These are phyloP conservation scores for Orius insidiosus DNA, from an alignment of 1,140 invertebrate genomes.

Conservation along the genomic window DNA sequence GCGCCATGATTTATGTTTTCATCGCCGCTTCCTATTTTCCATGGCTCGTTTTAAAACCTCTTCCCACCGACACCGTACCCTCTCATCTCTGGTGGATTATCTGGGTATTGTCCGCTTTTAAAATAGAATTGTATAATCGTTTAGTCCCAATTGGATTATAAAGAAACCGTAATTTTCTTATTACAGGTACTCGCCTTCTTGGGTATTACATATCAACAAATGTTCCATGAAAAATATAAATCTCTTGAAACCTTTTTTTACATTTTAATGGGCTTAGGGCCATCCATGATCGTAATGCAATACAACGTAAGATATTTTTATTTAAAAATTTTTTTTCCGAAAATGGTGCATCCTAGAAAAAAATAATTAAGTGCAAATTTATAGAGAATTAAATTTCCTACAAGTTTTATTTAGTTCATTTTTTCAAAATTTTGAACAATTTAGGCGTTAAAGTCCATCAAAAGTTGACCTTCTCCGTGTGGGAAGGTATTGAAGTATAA, in stretches of 20 bases:
- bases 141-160: background rate
- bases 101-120: conserved; percentile 34
- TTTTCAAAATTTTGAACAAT: no score
- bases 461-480: no score
- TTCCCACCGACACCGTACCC: conserved; percentile 34
- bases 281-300: conserved; percentile 15
- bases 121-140: conserved; percentile 3
- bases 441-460: no score
- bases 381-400: no score
- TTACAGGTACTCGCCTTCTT: conserved; percentile 28
- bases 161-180: conserved; percentile 3
- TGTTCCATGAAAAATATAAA: conserved; percentile 89
- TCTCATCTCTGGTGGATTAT: conserved; percentile 61
- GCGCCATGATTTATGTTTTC: conserved; percentile 91
- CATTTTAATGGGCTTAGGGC: conserved; percentile 60
- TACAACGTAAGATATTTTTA: conserved; percentile 15
- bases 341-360: no score
- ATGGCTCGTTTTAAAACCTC: conserved; percentile 63
- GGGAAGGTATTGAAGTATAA: no score
- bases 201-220: conserved; percentile 44
- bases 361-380: no score
- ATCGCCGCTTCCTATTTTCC: conserved; percentile 93
- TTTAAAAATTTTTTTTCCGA: conserved; percentile 3
- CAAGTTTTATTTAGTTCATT: no score
- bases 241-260: conserved; percentile 81